Conservation (phyloP, 2,888 invertebrate genomes). For the Tuta absoluta region DNA sequence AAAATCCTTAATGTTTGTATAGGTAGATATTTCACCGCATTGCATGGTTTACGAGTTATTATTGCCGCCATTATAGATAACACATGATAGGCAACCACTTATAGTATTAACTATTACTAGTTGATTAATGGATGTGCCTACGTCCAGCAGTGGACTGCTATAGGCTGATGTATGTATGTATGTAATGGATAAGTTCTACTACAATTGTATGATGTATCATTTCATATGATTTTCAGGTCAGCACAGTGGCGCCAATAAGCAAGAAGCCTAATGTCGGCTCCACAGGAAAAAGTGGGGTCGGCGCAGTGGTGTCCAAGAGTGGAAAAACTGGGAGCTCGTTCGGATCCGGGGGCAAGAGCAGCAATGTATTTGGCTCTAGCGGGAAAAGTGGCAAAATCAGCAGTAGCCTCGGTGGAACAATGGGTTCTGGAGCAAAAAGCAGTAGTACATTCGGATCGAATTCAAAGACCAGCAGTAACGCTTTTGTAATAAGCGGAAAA, state of each 20-base stretch:
- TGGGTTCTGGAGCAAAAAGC: conserved; percentile 12
- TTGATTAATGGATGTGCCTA: no score
- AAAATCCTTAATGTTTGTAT: no score
- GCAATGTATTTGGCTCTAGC: conserved; percentile 19
- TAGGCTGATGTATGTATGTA: no score
- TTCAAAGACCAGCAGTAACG: conserved; percentile 36
- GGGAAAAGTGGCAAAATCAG: conserved; percentile 33
- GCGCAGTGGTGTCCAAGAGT: conserved; percentile 40
- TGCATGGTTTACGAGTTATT: neutral
- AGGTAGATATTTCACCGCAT: conserved; percentile 18
- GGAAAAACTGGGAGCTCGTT: conserved; percentile 33
- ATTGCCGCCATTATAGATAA: neutral
- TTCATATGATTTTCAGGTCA: conserved; percentile 10
- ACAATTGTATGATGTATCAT: neutral
- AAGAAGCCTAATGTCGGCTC: conserved; percentile 55
- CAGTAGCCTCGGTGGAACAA: neutral
- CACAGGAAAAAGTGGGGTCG: conserved; percentile 55
- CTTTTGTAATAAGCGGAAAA: neutral
- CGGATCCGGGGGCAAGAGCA: conserved; percentile 24
- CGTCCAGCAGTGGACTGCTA: no score
- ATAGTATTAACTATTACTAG: no score
- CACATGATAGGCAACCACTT: neutral
- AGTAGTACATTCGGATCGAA: conserved; percentile 19
- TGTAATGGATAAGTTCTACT: no score
- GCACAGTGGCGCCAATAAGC: conserved; percentile 56